Evolutionary conservation across 2,113 vertebrate genomes (phyloP).

Genomic region (Gnathonemus longibarbis): DNA sequence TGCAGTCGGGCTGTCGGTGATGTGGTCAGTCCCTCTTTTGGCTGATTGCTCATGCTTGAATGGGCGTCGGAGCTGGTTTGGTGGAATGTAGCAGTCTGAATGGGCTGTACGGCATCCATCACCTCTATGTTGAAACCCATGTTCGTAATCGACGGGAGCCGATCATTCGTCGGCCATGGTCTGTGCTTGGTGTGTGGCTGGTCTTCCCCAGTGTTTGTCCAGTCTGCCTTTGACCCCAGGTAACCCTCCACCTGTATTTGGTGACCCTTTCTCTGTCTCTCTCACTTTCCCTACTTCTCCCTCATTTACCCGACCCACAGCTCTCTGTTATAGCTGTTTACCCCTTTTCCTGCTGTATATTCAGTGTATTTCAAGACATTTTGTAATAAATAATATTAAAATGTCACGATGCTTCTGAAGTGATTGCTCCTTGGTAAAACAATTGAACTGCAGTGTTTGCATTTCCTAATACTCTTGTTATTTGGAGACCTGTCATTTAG

Average conservation of each 20-base stretch:
- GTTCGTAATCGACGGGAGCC: background rate
- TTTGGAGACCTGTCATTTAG: background rate
- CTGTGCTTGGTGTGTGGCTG: background rate
- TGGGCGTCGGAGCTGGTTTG: background rate
- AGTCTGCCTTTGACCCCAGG: background rate
- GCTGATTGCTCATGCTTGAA: background rate
- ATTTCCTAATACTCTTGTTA: background rate
- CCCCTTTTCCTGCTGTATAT: background rate
- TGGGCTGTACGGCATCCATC: background rate
- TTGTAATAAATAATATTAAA: background rate
- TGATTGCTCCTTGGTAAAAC: background rate
- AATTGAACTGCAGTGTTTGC: background rate
- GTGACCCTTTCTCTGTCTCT: background rate
- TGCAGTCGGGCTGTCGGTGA: background rate
- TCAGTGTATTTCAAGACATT: slow-evolving; percentile 3
- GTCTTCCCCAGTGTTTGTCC: background rate
- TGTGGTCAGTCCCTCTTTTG: background rate
- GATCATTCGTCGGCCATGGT: background rate
- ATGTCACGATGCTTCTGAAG: background rate
- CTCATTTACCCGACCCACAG: background rate
- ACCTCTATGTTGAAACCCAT: background rate
- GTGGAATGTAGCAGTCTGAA: background rate
- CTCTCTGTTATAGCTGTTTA: background rate
- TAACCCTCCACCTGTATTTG: background rate
- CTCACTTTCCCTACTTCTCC: background rate